A percentile compares a stretch with the other conserved stretches of the same genome.
Evolutionary conservation across 2,888 invertebrate genomes (phyloP).

Genomic region (Oegoconia quadripuncta): DNA sequence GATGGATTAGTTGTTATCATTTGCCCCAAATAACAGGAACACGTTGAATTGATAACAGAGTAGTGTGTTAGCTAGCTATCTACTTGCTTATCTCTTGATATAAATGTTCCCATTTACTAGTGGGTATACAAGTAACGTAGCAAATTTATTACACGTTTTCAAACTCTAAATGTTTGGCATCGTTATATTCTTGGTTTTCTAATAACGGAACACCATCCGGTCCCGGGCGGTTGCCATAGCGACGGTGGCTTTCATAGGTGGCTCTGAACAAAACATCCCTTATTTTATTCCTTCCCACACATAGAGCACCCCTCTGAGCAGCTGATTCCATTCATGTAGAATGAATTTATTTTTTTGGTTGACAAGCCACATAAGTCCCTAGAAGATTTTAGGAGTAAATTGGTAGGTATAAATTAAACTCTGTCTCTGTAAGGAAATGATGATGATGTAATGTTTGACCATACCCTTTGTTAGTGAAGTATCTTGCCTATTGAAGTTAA

Average conservation of each 20-base stretch:
- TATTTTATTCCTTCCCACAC: conserved; percentile 43
- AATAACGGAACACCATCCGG: conserved; percentile 37
- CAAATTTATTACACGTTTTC: no score
- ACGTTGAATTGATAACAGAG: conserved; percentile 19
- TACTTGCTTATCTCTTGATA: conserved; percentile 8
- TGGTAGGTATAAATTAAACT: no score
- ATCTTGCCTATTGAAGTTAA: no score
- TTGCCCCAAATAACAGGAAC: conserved; percentile 20
- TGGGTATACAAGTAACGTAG: no score
- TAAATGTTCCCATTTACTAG: not conserved
- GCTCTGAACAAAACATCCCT: conserved; percentile 44
- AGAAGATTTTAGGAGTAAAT: no score
- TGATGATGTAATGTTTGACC: no score
- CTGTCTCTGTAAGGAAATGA: no score
- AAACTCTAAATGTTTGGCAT: no score
- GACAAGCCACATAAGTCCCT: conserved; percentile 6
- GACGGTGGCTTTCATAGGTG: conserved; percentile 27
- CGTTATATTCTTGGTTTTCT: conserved; percentile 9
- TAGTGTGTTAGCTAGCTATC: not conserved
- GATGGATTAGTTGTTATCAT: conserved; percentile 11
- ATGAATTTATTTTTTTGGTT: conserved; percentile 1
- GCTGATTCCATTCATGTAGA: conserved; percentile 57
- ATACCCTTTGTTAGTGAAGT: no score
- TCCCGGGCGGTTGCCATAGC: conserved; percentile 48
- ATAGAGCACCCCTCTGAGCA: conserved; percentile 46